Base-by-base conservation (phyloP, 2,113 vertebrate species). In the Neogobius melanostomus region DNA sequence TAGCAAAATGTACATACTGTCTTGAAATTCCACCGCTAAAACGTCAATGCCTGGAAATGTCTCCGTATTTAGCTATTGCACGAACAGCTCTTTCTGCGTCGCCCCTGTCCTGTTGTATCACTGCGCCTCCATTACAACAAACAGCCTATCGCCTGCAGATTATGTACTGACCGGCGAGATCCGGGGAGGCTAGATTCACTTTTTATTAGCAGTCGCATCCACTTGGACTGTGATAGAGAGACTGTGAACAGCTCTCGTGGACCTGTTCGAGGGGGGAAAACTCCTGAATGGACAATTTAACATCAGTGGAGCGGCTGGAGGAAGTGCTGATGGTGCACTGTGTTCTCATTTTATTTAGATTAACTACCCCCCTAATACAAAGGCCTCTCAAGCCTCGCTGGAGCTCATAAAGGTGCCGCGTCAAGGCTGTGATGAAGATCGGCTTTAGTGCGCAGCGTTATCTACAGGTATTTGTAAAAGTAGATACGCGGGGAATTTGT, bases 281-380 rank as follows among this genome's bases (percentile, higher is more conserved):
- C 71, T 72, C 88, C 87, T 84, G 82, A 85, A 86, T 80, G 87
- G 86, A 86, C 85, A 86, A 88, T 90, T 91, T 90, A 86, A 87
- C 87, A 84, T 89, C 83, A 87, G 75, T 65, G 85, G 79, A 82
- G 88, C 84, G 50, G 68, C 85, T 69, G 75, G 70, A 83, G 75
- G 81, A 89, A 85, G 73, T 89, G 89, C 91, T 92, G 91, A 92
- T 84, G 68, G 79, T 78, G 89, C 89, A 87, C 66, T 71, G 57
- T 76, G 79, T 81, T 84, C 83, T 89, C 81, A 87, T 91, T 89
- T 90, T 90, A 92, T 91, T 89, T 89, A 90, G 89, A 90, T 91
- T 77, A 92, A 90, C 85, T 85, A 84, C 57, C 73, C 85, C 28
- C 71, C 82, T 87, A 86, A 91, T 88, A 88, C 86, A 87, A 86